Percentiles rank a stretch among this genome's conserved stretches.
These are phyloP conservation scores for Abrostola triplasia DNA, from an alignment of 2,888 invertebrate species.

Conservation along the genomic window DNA sequence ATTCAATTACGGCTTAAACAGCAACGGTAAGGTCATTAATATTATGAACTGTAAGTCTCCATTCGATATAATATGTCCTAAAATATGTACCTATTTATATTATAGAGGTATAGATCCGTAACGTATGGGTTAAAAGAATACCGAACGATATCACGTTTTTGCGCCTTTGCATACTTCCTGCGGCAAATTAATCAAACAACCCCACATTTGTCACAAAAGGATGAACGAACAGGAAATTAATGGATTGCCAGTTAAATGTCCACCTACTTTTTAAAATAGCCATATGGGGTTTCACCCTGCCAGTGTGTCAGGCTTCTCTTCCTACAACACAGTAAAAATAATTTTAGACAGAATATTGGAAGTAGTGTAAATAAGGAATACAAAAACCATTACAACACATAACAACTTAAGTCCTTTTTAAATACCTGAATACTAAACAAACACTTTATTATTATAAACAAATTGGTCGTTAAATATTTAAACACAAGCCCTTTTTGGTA, in stretches of 20 bases:
- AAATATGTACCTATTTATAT: no score
- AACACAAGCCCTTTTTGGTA: no score
- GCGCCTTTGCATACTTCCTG: constrained; percentile 13
- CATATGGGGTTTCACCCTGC: constrained; percentile 17
- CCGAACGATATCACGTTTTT: constrained; percentile 13
- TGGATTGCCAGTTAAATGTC: constrained; percentile 24
- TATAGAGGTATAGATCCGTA: background rate
- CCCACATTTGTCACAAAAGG: constrained; percentile 39
- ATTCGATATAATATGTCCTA: no score
- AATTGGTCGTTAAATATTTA: no score
- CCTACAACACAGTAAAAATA: background rate
- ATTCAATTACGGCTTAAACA: no score
- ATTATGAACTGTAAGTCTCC: no score
- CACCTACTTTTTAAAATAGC: constrained; percentile 9
- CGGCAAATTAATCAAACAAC: constrained; percentile 34
- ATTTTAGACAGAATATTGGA: background rate
- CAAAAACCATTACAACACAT: no score
- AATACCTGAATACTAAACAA: no score
- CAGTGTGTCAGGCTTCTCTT: constrained; percentile 8
- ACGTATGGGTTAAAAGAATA: background rate
- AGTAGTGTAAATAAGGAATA: no score
- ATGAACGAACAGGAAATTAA: constrained; percentile 28
- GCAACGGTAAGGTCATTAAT: no score
- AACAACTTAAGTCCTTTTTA: no score
- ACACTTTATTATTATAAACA: no score